phyloP scores from a whole-genome alignment of 2,113 vertebrate genomes.

The Ginglymostoma cirratum region DNA sequence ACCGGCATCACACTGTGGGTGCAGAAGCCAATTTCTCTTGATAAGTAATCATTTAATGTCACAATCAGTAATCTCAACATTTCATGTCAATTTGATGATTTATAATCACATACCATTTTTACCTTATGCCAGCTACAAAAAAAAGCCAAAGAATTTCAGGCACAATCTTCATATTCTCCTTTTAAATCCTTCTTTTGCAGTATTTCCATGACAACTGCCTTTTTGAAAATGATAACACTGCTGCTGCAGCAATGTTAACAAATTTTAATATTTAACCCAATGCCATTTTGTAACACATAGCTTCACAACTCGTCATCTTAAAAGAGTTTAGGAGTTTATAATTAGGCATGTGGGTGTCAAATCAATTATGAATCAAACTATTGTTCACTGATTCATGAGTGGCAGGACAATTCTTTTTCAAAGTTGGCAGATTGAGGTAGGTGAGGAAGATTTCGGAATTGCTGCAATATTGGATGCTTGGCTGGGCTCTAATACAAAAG shows the following conservation, averaged over 20 bases:
- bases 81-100: neutral
- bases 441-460: no score
- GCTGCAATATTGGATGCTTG: neutral
- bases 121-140: neutral
- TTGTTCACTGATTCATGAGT: neutral
- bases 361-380: neutral
- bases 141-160: neutral
- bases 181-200: neutral
- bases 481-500: neutral
- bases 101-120: neutral
- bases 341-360: neutral
- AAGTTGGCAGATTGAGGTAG: neutral
- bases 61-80: neutral
- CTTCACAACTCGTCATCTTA: neutral
- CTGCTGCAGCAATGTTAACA: neutral
- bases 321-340: neutral
- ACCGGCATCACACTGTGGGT: neutral
- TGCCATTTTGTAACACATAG: neutral
- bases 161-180: neutral
- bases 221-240: neutral
- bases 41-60: neutral
- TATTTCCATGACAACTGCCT: neutral
- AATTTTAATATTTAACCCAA: neutral
- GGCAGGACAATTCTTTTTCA: neutral
- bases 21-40: neutral